These are phyloP conservation scores for Embiotoca jacksoni DNA, from an alignment of 2,113 vertebrate genomes.

Conservation along the genomic window DNA sequence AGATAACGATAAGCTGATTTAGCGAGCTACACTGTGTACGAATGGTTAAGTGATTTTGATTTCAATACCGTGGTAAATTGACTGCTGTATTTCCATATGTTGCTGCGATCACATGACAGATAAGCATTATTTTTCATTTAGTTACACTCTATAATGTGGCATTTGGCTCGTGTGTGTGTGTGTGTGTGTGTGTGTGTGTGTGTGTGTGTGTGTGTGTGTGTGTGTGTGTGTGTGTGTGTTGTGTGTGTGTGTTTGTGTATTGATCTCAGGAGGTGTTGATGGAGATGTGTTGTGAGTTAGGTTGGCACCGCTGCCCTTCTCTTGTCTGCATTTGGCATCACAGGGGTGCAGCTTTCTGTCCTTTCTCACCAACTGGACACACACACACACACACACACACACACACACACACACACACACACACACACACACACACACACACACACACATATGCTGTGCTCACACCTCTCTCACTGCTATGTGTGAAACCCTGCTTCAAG, in stretches of 20 bases:
- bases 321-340: slow-evolving; percentile 40
- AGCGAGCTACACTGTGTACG: slow-evolving; percentile 41
- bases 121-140: slow-evolving; percentile 27
- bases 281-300: slow-evolving; percentile 55
- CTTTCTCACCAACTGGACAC: slow-evolving; percentile 10
- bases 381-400: slow-evolving; percentile 19
- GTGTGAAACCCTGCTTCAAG: slow-evolving; percentile 45
- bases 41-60: slow-evolving; percentile 59
- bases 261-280: slow-evolving; percentile 53
- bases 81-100: slow-evolving; percentile 47
- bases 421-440: slow-evolving; percentile 13
- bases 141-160: neutral
- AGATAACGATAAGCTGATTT: slow-evolving; percentile 66
- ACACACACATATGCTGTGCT: slow-evolving; percentile 18
- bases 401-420: slow-evolving; percentile 15
- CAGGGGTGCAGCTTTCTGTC: slow-evolving; percentile 15
- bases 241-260: neutral
- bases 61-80: slow-evolving; percentile 43
- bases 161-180: neutral
- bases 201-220: neutral
- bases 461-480: slow-evolving; percentile 49
- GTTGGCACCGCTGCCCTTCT: slow-evolving; percentile 48
- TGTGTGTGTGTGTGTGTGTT: slow-evolving; percentile 18
- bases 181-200: neutral
- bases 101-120: slow-evolving; percentile 26